Base-by-base conservation (phyloP, 2,888 invertebrate species). In the Schrankia costaestrigalis region DNA sequence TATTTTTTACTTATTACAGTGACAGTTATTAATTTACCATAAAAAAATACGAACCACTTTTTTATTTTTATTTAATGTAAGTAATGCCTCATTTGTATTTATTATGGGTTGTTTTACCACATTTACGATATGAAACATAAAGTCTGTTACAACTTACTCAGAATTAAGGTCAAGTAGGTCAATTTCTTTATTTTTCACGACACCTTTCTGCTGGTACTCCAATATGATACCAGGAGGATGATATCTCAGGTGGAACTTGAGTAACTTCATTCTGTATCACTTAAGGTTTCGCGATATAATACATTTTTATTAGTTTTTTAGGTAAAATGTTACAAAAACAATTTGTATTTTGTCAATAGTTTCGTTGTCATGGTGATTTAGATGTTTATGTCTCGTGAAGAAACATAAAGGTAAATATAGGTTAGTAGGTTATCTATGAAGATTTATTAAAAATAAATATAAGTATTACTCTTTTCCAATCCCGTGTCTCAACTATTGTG, bases 181-280 rank as follows among this genome's bases (percentile, higher is more conserved):
- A 26, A 93, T 90, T 34, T 91, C 90, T 62, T 91, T 90, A 22
- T 89, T 91, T 57, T 89, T 90, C 5, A 83, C 70, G 10, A 85
- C 76, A 1, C 90, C 90, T 19, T 89, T 86, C 57, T 90, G 89
- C 5, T 81, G 68, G 56, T 91, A 93, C 58, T 92, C 91, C 59
- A 93, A 71, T 6, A 90, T 90, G 33, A 93, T 84, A 10, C 93
- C 93, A 43, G 93, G 93, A 0, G 93, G 93, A 56, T 92, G 91
- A 66, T 93, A 93, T 38, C 93, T 89, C 15, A 93, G 77, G 69
- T 92, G 91, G 60, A 94, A 91, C 77, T 91, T 93, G 36, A 90
- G 78, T 40, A 93, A 77, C 72, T 90, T 91, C 93, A 93, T 93
- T n/a, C 13, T 70, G 29, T n/a, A 15, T 23, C 27, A n/a, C 22